Conservation (phyloP, 2,113 vertebrate species). For the Rutilus rutilus region DNA sequence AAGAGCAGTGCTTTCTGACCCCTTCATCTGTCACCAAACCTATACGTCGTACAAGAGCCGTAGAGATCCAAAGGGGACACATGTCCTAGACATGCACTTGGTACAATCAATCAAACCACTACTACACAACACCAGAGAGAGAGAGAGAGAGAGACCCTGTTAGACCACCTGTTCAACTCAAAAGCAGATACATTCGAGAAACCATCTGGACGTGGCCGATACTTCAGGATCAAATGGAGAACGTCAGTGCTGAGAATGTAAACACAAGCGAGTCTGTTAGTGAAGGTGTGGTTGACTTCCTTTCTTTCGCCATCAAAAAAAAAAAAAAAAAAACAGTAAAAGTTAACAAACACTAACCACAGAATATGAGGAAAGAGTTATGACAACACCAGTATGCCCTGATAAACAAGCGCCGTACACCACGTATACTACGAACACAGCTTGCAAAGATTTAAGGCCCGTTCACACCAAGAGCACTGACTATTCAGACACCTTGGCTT, state of each 20-base stretch:
- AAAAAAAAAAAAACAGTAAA: not conserved
- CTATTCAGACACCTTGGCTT: too few relatives aligned
- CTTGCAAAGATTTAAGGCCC: not conserved
- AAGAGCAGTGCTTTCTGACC: constrained; percentile 15
- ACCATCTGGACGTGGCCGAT: constrained; percentile 49
- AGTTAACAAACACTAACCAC: constrained; percentile 25
- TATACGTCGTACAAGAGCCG: not conserved
- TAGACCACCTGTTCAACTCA: constrained; percentile 40
- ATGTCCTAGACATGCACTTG: constrained; percentile 25
- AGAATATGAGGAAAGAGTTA: not conserved
- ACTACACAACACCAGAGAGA: constrained; percentile 20
- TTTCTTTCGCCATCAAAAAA: constrained; percentile 2
- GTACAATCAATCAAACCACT: constrained; percentile 17
- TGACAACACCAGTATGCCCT: not conserved
- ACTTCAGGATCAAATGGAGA: not conserved
- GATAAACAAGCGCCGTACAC: not conserved
- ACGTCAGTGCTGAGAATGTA: not conserved
- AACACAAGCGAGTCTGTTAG: not conserved
- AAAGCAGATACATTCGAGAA: constrained; percentile 37
- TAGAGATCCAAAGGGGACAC: not conserved
- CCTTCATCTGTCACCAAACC: constrained; percentile 1
- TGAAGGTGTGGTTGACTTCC: constrained; percentile 42
- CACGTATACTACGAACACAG: not conserved
- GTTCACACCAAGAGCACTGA: too few relatives aligned
- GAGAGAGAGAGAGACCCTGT: not conserved